These are phyloP conservation scores for Eriosoma lanigerum DNA, from an alignment of 1,140 invertebrate species.

Conservation along the genomic window DNA sequence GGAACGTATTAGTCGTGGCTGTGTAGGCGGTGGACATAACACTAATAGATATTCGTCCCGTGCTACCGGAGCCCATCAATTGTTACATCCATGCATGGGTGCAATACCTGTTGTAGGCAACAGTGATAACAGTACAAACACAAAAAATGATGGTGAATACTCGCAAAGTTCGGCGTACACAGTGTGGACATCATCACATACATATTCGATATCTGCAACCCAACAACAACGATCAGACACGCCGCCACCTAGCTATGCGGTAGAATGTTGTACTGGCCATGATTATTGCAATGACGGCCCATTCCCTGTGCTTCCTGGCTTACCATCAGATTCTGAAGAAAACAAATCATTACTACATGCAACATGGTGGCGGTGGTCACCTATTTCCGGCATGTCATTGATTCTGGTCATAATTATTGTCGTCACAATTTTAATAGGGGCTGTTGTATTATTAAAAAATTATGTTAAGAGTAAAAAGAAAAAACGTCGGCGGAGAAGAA, in stretches of 20 bases:
- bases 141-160: not conserved
- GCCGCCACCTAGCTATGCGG: not conserved
- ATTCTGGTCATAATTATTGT: not conserved
- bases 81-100: constrained; percentile 14
- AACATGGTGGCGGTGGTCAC: not conserved
- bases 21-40: not conserved
- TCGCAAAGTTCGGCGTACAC: not conserved
- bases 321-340: not conserved
- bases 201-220: not conserved
- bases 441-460: not conserved
- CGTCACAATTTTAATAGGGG: not conserved
- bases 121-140: not conserved
- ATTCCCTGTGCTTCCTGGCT: not conserved
- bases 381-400: not conserved
- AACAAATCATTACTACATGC: not conserved
- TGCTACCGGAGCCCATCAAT: no score
- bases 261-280: constrained; percentile 26
- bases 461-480: not conserved
- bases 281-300: constrained; percentile 20
- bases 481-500: not conserved
- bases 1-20: not conserved
- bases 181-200: not conserved
- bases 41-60: not conserved
- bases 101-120: not conserved
- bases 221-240: not conserved